Evolutionary conservation across 2,113 vertebrate species (phyloP).

Genomic region (Nansenia antarctica): DNA sequence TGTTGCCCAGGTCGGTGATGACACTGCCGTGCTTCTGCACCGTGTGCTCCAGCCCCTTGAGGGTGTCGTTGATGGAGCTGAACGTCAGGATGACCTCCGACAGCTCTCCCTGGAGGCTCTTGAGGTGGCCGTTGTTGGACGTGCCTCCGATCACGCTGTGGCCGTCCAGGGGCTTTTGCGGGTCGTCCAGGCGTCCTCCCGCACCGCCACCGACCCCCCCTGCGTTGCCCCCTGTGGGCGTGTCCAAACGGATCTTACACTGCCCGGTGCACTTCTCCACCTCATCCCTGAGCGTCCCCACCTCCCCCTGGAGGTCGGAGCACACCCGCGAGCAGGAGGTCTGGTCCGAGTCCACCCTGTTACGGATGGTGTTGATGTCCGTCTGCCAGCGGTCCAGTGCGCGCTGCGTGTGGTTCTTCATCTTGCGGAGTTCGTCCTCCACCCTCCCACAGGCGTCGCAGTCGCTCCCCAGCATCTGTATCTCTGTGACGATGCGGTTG

Average conservation of each 20-base stretch:
- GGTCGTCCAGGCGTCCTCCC: constrained; percentile 37
- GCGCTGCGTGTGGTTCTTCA: constrained; percentile 78
- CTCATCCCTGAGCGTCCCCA: constrained; percentile 72
- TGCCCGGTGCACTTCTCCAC: constrained; percentile 71
- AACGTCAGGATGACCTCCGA: constrained; percentile 82
- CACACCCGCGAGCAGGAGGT: constrained; percentile 72
- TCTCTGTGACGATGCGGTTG: constrained; percentile 66
- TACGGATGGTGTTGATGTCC: constrained; percentile 53
- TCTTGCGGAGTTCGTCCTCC: constrained; percentile 67
- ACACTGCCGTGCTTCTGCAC: constrained; percentile 86
- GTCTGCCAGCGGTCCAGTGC: constrained; percentile 73
- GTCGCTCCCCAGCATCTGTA: constrained; percentile 67
- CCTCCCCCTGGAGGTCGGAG: constrained; percentile 69
- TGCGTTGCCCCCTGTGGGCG: constrained; percentile 55
- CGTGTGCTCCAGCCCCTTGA: constrained; percentile 82
- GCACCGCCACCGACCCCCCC: constrained; percentile 17
- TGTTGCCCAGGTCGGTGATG: constrained; percentile 80
- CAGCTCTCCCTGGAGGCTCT: constrained; percentile 83
- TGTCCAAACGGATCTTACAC: constrained; percentile 41
- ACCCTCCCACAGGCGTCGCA: constrained; percentile 65
- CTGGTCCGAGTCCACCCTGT: constrained; percentile 59
- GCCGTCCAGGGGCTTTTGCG: constrained; percentile 81
- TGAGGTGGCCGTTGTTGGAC: constrained; percentile 75
- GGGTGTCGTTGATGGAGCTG: constrained; percentile 85
- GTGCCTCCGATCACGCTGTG: constrained; percentile 83